Percentiles rank a stretch among this genome's conserved stretches.
Conservation (phyloP, 2,113 vertebrate species). For the Oryzias woworae region DNA sequence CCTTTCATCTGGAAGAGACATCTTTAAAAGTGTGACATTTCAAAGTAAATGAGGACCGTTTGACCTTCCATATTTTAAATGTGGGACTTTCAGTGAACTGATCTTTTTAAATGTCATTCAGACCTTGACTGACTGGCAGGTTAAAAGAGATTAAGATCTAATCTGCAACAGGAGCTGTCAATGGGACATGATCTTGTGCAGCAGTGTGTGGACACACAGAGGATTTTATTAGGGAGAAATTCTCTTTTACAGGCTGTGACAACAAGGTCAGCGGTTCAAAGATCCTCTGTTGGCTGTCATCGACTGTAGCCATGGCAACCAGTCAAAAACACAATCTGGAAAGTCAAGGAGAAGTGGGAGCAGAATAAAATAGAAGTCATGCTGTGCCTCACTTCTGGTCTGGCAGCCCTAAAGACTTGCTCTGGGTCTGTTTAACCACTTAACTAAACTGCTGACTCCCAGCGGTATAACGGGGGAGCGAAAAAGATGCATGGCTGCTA, state of each 20-base stretch:
- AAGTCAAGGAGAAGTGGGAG: constrained; percentile 23
- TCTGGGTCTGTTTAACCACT: constrained; percentile 47
- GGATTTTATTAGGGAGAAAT: constrained; percentile 10
- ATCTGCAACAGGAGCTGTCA: constrained; percentile 45
- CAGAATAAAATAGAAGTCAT: constrained; percentile 31
- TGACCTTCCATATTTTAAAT: constrained; percentile 20
- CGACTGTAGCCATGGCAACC: constrained; percentile 40
- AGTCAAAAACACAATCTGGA: constrained; percentile 52
- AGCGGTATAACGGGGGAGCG: constrained; percentile 19
- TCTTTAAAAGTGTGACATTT: constrained; percentile 26
- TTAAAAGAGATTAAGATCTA: constrained; percentile 63
- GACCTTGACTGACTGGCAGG: constrained; percentile 50
- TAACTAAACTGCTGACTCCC: constrained; percentile 57
- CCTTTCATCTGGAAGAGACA: too few species aligned
- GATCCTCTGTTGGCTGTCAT: constrained; percentile 40
- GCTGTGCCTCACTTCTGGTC: constrained; percentile 27
- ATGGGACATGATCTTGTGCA: constrained; percentile 24
- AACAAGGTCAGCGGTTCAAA: constrained; percentile 40
- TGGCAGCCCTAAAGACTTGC: constrained; percentile 21
- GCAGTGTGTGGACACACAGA: constrained; percentile 6
- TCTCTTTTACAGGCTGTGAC: constrained; percentile 39
- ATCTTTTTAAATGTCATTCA: constrained; percentile 65
- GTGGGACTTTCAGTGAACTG: constrained; percentile 30
- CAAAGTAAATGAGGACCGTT: constrained; percentile 25
- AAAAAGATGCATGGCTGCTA: constrained; percentile 43